Evolutionary conservation across 2,888 invertebrate genomes (phyloP).

Genomic region (Heliconius erato): DNA sequence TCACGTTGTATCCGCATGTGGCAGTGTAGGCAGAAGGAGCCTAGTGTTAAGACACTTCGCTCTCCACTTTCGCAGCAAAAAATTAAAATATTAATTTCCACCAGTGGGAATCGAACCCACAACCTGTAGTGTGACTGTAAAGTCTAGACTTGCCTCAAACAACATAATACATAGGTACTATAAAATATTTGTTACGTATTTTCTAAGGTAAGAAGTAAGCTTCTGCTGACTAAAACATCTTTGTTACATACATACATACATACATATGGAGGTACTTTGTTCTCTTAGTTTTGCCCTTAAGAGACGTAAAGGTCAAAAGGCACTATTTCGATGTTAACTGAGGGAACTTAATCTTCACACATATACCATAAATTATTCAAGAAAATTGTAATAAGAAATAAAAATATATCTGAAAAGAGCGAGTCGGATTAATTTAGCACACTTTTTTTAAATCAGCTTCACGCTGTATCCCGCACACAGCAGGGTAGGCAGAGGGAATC

Average conservation of each 20-base stretch:
- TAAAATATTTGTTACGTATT: not conserved
- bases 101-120: no score
- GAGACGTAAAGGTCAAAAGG: conserved; percentile 31
- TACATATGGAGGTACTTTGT: not conserved
- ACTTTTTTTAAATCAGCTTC: no score
- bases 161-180: no score
- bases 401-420: not conserved
- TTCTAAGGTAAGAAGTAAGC: not conserved
- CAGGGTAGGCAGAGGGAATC: no score
- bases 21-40: no score
- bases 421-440: not conserved
- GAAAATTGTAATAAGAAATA: conserved; percentile 9
- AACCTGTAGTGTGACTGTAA: no score
- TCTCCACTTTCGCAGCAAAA: no score
- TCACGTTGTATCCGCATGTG: no score
- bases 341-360: conserved; percentile 9
- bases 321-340: conserved; percentile 24
- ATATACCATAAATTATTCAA: not conserved
- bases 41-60: no score
- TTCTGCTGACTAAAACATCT: not conserved
- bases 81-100: no score
- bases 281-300: conserved; percentile 27
- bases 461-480: no score
- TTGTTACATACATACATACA: conserved; percentile 4
- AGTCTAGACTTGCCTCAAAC: no score